Conservation (phyloP, 2,888 invertebrate genomes). For the Eupithecia insigniata region DNA sequence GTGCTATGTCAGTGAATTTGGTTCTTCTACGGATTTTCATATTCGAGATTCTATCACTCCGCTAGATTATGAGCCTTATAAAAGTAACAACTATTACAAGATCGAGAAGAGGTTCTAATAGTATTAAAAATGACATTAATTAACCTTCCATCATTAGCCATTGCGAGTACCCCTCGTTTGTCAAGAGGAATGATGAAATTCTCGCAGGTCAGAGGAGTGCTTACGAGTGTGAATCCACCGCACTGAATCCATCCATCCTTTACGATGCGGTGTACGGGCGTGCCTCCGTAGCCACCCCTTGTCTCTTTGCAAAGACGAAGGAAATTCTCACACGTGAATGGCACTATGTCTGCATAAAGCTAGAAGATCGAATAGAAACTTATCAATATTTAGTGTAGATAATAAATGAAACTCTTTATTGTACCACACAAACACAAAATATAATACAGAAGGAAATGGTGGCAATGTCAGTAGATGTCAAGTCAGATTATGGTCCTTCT, state of each 20-base stretch:
- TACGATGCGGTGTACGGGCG: conserved; percentile 87
- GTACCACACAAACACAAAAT: too few species aligned
- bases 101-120: background rate
- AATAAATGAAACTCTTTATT: too few species aligned
- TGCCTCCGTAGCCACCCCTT: conserved; percentile 80
- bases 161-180: conserved; percentile 87
- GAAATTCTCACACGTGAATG: conserved; percentile 84
- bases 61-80: too few species aligned
- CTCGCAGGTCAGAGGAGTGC: conserved; percentile 83
- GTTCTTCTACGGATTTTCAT: too few species aligned
- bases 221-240: conserved; percentile 80
- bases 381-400: too few species aligned
- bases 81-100: background rate
- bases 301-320: conserved; percentile 78
- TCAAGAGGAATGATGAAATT: conserved; percentile 87
- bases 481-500: background rate
- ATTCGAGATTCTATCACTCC: too few species aligned
- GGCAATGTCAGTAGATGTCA: too few species aligned
- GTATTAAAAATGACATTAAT: background rate
- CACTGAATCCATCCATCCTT: conserved; percentile 89
- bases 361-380: too few species aligned
- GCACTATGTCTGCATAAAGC: conserved; percentile 85
- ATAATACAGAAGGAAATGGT: too few species aligned
- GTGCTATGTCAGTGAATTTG: too few species aligned
- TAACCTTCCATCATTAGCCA: conserved; percentile 87